These are phyloP conservation scores for Siniperca scherzeri DNA, from an alignment of 2,797 vertebrate species.

Conservation along the genomic window DNA sequence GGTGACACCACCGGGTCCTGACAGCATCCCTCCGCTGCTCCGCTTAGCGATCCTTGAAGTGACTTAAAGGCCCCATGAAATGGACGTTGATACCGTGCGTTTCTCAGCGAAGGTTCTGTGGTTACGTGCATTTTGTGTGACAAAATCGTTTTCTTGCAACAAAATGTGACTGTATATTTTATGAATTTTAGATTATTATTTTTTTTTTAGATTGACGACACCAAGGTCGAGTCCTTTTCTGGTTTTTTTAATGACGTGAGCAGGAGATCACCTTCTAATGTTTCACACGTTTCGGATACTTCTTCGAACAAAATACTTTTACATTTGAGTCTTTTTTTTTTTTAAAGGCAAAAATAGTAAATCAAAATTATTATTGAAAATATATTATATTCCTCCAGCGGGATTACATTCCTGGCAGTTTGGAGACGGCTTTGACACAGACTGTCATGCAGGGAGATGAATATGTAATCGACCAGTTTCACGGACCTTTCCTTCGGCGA, in stretches of 20 bases:
- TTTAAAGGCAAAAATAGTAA: neutral
- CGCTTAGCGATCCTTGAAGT: constrained; percentile 14
- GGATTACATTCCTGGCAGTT: neutral
- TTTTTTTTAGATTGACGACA: too few relatives aligned
- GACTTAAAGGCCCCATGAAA: constrained; percentile 14
- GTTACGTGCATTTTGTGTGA: neutral
- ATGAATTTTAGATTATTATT: too few relatives aligned
- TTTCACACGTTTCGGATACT: neutral
- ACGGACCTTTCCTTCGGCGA: neutral
- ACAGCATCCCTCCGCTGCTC: constrained; percentile 14
- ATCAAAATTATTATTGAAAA: neutral
- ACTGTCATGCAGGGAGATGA: neutral
- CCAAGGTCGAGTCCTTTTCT: neutral
- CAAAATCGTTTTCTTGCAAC: neutral
- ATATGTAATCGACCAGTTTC: neutral
- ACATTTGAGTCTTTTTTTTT: neutral
- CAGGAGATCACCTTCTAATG: neutral
- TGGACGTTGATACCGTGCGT: neutral
- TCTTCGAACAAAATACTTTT: neutral
- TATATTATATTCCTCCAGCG: neutral
- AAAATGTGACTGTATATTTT: neutral
- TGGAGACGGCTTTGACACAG: neutral
- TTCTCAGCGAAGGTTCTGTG: neutral
- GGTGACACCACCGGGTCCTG: neutral
- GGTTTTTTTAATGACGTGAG: neutral